A percentile compares a stretch with the other conserved stretches of the same genome.
Evolutionary conservation across 2,113 vertebrate species (phyloP).

Genomic region (Solenodon paradoxus): DNA sequence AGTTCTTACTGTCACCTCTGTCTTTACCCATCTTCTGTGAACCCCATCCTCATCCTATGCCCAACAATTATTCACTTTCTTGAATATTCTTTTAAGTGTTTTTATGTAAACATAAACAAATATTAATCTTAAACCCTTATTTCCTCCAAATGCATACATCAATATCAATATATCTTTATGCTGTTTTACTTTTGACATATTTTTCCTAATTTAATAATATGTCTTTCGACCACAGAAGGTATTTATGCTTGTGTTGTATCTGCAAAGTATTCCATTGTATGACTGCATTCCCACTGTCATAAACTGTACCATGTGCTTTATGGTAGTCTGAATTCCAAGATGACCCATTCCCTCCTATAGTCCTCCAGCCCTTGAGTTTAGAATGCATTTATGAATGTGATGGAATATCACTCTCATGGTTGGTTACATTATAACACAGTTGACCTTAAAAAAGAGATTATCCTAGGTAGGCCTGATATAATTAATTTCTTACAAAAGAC

Average conservation of each 20-base stretch:
- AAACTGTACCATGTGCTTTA: background rate
- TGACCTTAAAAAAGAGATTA: background rate
- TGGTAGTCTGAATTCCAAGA: background rate
- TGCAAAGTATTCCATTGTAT: background rate
- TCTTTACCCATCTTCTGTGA: background rate
- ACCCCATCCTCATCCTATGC: background rate
- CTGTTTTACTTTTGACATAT: background rate
- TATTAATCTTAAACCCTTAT: background rate
- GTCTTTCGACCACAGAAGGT: background rate
- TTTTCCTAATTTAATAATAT: background rate
- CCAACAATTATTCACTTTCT: background rate
- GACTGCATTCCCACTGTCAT: background rate
- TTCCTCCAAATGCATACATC: background rate
- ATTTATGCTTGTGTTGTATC: background rate
- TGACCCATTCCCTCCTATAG: background rate
- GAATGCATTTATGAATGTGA: background rate
- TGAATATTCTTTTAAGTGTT: background rate
- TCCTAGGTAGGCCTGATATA: background rate
- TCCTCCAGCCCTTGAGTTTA: background rate
- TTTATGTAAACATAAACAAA: background rate
- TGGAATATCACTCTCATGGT: background rate
- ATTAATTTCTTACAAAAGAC: background rate
- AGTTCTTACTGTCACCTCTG: background rate
- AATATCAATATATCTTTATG: background rate
- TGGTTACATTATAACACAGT: background rate